Conservation (phyloP, 1,140 invertebrate genomes). For the Drosophila paulistorum region DNA sequence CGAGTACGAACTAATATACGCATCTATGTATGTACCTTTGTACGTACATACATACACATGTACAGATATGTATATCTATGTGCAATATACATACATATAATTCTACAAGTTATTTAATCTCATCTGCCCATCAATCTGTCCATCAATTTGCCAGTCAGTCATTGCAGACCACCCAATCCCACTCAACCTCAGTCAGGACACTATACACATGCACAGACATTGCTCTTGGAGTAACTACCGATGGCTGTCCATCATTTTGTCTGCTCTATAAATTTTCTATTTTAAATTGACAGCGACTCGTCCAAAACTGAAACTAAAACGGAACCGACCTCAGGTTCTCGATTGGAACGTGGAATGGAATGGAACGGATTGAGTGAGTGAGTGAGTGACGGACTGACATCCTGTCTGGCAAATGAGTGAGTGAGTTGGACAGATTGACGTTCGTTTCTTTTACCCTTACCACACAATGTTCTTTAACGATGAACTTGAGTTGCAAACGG, state of each 20-base stretch:
- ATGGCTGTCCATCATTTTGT: slow-evolving; percentile 81
- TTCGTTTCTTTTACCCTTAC: slow-evolving; percentile 33
- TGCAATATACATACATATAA: slow-evolving; percentile 5
- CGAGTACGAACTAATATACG: background rate
- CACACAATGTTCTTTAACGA: slow-evolving; percentile 41
- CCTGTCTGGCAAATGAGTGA: slow-evolving; percentile 65
- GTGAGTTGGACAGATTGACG: slow-evolving; percentile 53
- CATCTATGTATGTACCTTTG: slow-evolving; percentile 18
- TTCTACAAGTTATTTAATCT: slow-evolving; percentile 81
- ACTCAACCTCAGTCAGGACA: slow-evolving; percentile 32
- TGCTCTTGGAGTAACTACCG: slow-evolving; percentile 60
- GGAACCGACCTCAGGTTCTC: slow-evolving; percentile 59
- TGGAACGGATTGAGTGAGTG: slow-evolving; percentile 53
- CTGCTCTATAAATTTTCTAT: slow-evolving; percentile 82
- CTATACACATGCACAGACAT: slow-evolving; percentile 45
- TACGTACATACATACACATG: background rate
- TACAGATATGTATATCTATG: background rate
- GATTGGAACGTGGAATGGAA: slow-evolving; percentile 52
- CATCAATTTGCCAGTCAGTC: slow-evolving; percentile 76
- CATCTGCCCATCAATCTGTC: slow-evolving; percentile 81
- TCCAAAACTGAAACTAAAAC: slow-evolving; percentile 79
- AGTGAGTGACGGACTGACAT: slow-evolving; percentile 56
- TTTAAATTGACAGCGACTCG: slow-evolving; percentile 82
- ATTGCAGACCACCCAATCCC: slow-evolving; percentile 31
- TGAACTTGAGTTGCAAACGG: slow-evolving; percentile 68